Percentiles rank a stretch among this genome's conserved stretches.
These are phyloP conservation scores for Syngnathus floridae DNA, from an alignment of 2,113 vertebrate species.

Conservation along the genomic window DNA sequence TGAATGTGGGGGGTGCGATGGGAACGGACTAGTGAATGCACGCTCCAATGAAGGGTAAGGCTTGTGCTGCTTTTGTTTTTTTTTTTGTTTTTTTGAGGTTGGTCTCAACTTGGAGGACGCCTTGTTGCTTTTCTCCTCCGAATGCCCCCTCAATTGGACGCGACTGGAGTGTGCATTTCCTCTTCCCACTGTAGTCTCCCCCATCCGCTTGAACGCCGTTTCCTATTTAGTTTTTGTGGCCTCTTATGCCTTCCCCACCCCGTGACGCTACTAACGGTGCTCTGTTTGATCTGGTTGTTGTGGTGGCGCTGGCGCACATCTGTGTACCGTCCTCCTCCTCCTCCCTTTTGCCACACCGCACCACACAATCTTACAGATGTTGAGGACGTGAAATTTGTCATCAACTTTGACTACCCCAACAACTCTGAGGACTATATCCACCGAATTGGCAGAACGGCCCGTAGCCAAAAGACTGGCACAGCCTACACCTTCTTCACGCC, in stretches of 20 bases:
- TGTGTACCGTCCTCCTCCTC: conserved; percentile 62
- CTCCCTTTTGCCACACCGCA: conserved; percentile 87
- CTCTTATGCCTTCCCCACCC: conserved; percentile 48
- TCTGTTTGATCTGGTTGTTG: conserved; percentile 92
- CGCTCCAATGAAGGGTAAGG: conserved; percentile 77
- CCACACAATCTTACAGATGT: conserved; percentile 96
- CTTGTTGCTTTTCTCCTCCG: conserved; percentile 22
- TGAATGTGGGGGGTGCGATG: conserved; percentile 81
- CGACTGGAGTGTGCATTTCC: conserved; percentile 76
- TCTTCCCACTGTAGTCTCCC: conserved; percentile 76
- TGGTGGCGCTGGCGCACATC: conserved; percentile 82
- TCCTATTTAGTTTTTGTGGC: conserved; percentile 79
- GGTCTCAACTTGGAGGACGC: conserved; percentile 36
- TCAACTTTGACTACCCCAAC: conserved; percentile 99
- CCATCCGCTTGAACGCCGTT: conserved; percentile 21
- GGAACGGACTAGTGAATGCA: conserved; percentile 85
- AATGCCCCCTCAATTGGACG: conserved; percentile 40
- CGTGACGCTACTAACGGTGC: conserved; percentile 78
- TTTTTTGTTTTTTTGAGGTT: conserved; percentile 14
- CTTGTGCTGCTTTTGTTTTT: conserved; percentile 45
- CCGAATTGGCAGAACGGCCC: conserved; percentile 98
- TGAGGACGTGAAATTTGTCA: conserved; percentile 99
- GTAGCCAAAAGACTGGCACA: conserved; percentile 99
- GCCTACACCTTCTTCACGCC: conserved; percentile 99
- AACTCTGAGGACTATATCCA: conserved; percentile 99